Percentiles rank a stretch among this genome's conserved stretches.
Conservation (phyloP, 2,113 vertebrate species). For the Neolamprologus ventralis region DNA sequence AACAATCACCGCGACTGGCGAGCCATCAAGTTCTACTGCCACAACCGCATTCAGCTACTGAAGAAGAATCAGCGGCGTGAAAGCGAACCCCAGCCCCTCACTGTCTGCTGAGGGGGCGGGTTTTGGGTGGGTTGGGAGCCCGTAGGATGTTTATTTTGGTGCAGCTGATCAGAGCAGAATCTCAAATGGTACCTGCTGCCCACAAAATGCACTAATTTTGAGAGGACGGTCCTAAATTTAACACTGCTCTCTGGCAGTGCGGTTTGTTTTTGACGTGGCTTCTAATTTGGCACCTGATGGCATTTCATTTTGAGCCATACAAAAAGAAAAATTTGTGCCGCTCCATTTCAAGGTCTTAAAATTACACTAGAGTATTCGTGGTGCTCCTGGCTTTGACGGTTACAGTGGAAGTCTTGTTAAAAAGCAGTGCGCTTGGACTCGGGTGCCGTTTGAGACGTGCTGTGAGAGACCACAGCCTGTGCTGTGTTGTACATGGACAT, state of each 20-base stretch:
- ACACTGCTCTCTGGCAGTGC: not conserved
- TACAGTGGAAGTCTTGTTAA: not conserved
- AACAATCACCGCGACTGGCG: constrained; percentile 76
- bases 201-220: constrained; percentile 7
- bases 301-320: not conserved
- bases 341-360: constrained; percentile 36
- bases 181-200: constrained; percentile 29
- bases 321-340: constrained; percentile 1
- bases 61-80: constrained; percentile 73
- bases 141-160: not conserved
- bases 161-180: constrained; percentile 11
- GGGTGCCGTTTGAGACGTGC: constrained; percentile 21
- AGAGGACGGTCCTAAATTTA: constrained; percentile 19
- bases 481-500: constrained; percentile 22
- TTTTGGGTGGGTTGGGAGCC: not conserved
- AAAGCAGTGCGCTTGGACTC: not conserved
- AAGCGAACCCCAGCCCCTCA: constrained; percentile 45
- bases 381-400: not conserved
- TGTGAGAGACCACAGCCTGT: not conserved
- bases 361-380: not conserved
- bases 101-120: constrained; percentile 55
- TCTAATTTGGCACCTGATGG: not conserved
- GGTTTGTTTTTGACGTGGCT: not conserved
- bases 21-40: constrained; percentile 76
- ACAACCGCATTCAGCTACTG: constrained; percentile 75